Evolutionary conservation across 1,140 invertebrate genomes (phyloP).

Genomic region (Drosophila ficusphila): DNA sequence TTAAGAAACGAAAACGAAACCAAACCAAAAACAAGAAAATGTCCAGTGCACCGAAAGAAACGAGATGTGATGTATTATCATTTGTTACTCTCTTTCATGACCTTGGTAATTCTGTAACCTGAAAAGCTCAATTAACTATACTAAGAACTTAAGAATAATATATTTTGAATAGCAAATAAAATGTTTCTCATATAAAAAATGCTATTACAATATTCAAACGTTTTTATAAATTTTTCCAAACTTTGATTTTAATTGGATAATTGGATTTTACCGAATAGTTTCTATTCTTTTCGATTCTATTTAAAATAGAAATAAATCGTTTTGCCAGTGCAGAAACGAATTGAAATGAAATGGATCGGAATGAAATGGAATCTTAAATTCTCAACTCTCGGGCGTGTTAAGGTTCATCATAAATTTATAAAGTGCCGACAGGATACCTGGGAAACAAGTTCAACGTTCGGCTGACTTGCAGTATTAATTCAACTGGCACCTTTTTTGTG

Average conservation of each 20-base stretch:
- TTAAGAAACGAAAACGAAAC: conserved; percentile 49
- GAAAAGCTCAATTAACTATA: too few species aligned
- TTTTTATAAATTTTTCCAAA: too few species aligned
- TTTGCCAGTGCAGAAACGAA: background rate
- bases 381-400: conserved; percentile 47
- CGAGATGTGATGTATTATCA: too few species aligned
- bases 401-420: conserved; percentile 75
- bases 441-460: conserved; percentile 42
- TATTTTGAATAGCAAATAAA: too few species aligned
- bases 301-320: too few species aligned
- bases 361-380: conserved; percentile 14
- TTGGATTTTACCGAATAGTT: too few species aligned
- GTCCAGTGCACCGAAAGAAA: conserved; percentile 7
- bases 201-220: too few species aligned
- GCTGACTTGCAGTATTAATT: conserved; percentile 34
- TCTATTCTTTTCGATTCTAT: too few species aligned
- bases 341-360: conserved; percentile 8
- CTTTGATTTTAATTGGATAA: too few species aligned
- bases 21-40: conserved; percentile 11
- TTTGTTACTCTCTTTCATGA: too few species aligned
- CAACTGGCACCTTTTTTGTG: conserved; percentile 3
- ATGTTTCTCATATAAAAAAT: background rate
- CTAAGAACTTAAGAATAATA: too few species aligned
- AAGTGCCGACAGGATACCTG: conserved; percentile 68
- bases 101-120: too few species aligned